Conservation (phyloP, 2,113 vertebrate genomes). For the Progne subis region DNA sequence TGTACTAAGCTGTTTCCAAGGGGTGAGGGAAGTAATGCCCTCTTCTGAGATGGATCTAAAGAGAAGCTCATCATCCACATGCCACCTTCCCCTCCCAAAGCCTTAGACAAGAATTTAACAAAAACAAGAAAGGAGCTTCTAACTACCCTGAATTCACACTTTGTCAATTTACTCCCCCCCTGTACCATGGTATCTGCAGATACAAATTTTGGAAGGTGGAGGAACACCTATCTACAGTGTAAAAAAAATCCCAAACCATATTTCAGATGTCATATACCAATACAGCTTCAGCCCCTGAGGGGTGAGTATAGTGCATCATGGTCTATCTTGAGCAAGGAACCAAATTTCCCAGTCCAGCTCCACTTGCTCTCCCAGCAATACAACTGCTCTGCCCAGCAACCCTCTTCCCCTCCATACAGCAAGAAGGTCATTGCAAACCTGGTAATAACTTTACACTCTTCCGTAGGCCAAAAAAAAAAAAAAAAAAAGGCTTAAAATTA, state of each 20-base stretch:
- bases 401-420: neutral
- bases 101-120: neutral
- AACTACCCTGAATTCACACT: neutral
- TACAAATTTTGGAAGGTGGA: neutral
- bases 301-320: neutral
- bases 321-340: neutral
- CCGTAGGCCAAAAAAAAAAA: neutral
- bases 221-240: neutral
- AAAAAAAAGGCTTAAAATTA: neutral
- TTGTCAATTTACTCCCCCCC: neutral
- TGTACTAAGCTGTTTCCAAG: neutral
- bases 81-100: neutral
- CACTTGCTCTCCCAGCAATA: neutral
- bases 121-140: neutral
- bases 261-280: neutral
- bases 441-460: neutral
- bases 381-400: neutral
- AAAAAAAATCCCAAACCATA: neutral
- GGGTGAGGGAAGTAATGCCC: neutral
- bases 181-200: neutral
- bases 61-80: neutral
- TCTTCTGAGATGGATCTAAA: neutral
- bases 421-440: neutral
- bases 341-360: neutral
- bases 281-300: neutral